These are phyloP conservation scores for Cherax quadricarinatus DNA, from an alignment of 1,140 invertebrate species.

Conservation along the genomic window DNA sequence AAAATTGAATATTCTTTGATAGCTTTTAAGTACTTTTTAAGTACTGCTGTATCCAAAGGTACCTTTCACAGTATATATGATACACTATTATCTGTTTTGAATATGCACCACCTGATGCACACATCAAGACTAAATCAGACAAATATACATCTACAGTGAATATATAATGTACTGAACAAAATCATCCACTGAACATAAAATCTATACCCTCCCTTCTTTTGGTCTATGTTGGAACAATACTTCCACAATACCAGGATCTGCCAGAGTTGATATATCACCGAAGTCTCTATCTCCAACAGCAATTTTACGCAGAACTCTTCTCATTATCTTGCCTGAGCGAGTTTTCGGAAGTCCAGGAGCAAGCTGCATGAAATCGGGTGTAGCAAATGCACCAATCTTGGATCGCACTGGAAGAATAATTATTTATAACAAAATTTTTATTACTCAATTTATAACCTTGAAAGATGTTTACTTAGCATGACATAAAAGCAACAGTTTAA, in stretches of 20 bases:
- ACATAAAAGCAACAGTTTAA: not conserved
- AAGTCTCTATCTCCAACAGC: constrained; percentile 91
- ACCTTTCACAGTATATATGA: not conserved
- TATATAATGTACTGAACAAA: not conserved
- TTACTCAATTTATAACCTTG: not conserved
- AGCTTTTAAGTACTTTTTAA: not conserved
- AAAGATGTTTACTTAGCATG: not conserved
- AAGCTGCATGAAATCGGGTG: constrained; percentile 95
- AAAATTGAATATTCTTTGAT: not conserved
- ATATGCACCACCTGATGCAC: not conserved
- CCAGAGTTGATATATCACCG: constrained; percentile 92
- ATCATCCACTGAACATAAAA: not conserved
- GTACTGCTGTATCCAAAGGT: not conserved
- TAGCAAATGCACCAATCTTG: constrained; percentile 96
- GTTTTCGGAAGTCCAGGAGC: constrained; percentile 97
- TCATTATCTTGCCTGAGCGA: constrained; percentile 98
- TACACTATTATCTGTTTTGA: not conserved
- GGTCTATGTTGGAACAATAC: constrained; percentile 76
- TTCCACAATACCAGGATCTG: constrained; percentile 80
- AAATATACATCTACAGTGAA: not conserved
- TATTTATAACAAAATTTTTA: not conserved
- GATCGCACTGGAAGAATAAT: constrained; percentile 83
- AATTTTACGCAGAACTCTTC: constrained; percentile 94
- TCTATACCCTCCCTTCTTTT: constrained; percentile 43
- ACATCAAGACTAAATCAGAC: not conserved